Conservation (phyloP, 2,113 vertebrate species). For the Alethe diademata region DNA sequence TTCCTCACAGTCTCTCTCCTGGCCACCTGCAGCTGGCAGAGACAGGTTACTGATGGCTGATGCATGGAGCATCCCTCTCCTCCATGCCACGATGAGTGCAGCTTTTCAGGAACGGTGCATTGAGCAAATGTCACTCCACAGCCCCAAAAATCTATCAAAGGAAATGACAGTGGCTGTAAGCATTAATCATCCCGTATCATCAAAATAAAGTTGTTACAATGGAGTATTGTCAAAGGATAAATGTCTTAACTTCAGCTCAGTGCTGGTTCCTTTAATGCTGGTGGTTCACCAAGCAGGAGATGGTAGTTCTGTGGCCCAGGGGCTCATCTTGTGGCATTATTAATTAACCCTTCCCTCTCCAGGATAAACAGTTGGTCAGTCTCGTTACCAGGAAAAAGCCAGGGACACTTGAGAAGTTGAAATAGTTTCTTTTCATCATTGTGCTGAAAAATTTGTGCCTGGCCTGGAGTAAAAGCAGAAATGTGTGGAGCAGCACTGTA, state of each 20-base stretch:
- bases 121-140: slow-evolving; percentile 46
- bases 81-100: background rate
- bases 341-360: background rate
- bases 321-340: background rate
- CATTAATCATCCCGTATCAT: slow-evolving; percentile 43
- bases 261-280: background rate
- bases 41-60: background rate
- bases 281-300: background rate
- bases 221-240: slow-evolving; percentile 12
- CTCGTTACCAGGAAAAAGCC: background rate
- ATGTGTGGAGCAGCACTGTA: background rate
- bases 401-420: background rate
- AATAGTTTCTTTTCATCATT: background rate
- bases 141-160: slow-evolving; percentile 45
- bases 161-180: slow-evolving; percentile 40
- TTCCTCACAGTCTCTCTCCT: background rate
- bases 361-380: background rate
- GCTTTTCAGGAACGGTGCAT: background rate
- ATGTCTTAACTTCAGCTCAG: background rate
- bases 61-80: background rate
- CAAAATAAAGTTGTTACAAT: slow-evolving; percentile 44
- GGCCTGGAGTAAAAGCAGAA: background rate
- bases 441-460: background rate
- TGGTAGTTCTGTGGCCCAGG: background rate
- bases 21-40: background rate